Evolutionary conservation across 2,113 vertebrate genomes (phyloP).

Genomic region (Echinops telfairi): DNA sequence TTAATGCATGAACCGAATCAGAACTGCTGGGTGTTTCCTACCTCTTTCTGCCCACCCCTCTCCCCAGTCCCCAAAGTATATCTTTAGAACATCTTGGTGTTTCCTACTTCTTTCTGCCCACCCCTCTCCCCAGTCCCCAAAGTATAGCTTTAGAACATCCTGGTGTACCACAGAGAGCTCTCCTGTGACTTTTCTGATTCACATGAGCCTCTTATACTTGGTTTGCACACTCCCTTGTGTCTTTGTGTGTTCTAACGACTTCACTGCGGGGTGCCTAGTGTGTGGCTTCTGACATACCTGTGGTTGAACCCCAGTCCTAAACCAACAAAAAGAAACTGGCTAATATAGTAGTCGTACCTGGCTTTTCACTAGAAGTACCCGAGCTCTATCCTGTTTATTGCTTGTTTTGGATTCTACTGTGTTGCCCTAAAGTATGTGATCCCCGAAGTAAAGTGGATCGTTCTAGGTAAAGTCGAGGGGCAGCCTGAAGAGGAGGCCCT

Average conservation of each 20-base stretch:
- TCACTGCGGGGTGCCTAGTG: background rate
- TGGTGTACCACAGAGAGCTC: fast-evolving
- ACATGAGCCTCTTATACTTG: fast-evolving
- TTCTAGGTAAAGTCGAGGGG: too few species aligned
- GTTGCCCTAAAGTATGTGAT: background rate
- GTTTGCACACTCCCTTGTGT: background rate
- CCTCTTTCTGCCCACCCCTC: background rate
- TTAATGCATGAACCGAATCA: too few species aligned
- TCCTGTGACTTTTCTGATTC: fast-evolving
- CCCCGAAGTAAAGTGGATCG: too few species aligned
- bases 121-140: background rate
- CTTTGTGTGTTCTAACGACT: background rate
- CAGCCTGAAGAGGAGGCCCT: too few species aligned
- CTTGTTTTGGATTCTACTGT: background rate
- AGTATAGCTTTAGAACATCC: fast-evolving
- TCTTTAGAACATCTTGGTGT: background rate
- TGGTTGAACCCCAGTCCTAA: background rate
- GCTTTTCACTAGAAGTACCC: background rate
- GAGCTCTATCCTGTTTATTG: background rate
- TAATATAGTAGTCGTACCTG: fast-evolving
- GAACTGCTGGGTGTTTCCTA: fast-evolving
- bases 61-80: background rate
- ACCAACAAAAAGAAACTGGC: background rate
- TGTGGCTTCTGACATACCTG: background rate
- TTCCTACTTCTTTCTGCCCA: fast-evolving